Evolutionary conservation across 1,140 invertebrate species (phyloP), one percentile per base, ranked within the genome.

Genomic region (Dreissena rostriformis): DNA sequence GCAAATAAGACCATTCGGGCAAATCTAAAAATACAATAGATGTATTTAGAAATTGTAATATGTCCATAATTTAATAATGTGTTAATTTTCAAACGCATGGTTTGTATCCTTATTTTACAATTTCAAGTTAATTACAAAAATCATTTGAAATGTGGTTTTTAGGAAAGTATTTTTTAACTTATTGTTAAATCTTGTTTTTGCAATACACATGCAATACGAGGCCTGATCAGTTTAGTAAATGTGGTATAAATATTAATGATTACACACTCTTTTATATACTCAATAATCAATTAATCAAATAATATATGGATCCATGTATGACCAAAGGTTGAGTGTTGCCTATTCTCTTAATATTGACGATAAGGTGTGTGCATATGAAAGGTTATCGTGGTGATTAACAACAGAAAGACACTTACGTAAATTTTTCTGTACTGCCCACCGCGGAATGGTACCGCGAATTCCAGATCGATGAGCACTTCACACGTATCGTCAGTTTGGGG

Each of bases 1-100:
- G 26, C 79, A 81, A 7, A 81, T 17, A 6, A 81, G 15, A 29
- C 79, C 79, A 52, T 81, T 81, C 26, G 68, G n/a, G 52, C 79
- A 81, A 22, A 81, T 28, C 79, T 81, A 28, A 26, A 53, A 66
- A 17, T 19, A 28, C 24, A 55, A 2, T 2, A 39, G 8, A 39
- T n/a, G 39, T 39, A 39, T 39, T 39, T 2, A 5, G 39, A 5
- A 8, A 39, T 39, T 39, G 2, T 39, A 2, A 39, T 39, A 8
- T 39, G 2, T 39, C 39, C 2, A 39, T 39, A 5, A 39, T 5
- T 5, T 39, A 39, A 39, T n/a, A 39, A 39, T 24, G 24, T 63
- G 2, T 24, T 6, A 39, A 5, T 39, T 39, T 39, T 39, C 19
- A 63, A 63, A 63, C 19, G 24, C 2, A 63, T 63, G 2, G 2